These are phyloP conservation scores for Torymus tubicola DNA, from an alignment of 2,888 invertebrate genomes.

Conservation along the genomic window DNA sequence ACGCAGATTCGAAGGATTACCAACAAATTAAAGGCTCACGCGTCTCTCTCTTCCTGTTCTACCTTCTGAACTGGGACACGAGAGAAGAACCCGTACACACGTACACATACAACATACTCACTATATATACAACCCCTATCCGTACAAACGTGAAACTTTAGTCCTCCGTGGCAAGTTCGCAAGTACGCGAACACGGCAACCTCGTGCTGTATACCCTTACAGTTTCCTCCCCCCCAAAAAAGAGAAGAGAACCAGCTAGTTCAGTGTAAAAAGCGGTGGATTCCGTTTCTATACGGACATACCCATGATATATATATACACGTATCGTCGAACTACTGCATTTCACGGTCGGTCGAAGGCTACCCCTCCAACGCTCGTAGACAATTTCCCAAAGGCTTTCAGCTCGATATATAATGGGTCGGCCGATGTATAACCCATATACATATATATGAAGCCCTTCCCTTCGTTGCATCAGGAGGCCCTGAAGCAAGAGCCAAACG, in stretches of 20 bases:
- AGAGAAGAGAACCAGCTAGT: too few species aligned
- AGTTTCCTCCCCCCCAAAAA: too few species aligned
- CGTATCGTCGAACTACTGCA: conserved; percentile 62
- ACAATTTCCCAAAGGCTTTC: conserved; percentile 75
- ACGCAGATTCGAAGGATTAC: conserved; percentile 47
- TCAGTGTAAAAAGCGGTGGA: too few species aligned
- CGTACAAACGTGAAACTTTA: background rate
- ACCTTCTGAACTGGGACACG: conserved; percentile 4
- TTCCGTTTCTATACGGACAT: too few species aligned
- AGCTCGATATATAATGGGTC: conserved; percentile 72
- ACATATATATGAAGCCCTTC: background rate
- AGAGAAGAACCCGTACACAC: background rate
- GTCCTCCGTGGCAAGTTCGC: conserved; percentile 23
- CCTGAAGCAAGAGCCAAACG: too few species aligned
- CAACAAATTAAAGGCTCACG: conserved; percentile 44
- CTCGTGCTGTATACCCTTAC: too few species aligned
- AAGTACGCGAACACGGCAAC: background rate
- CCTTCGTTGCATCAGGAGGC: too few species aligned
- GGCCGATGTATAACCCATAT: conserved; percentile 53
- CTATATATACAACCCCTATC: background rate
- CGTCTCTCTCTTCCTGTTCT: too few species aligned
- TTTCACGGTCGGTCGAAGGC: conserved; percentile 75
- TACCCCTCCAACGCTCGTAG: conserved; percentile 61
- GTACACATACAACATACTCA: background rate
- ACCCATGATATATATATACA: too few species aligned